Conservation (phyloP, 2,113 vertebrate genomes). For the Poicephalus gulielmi region DNA sequence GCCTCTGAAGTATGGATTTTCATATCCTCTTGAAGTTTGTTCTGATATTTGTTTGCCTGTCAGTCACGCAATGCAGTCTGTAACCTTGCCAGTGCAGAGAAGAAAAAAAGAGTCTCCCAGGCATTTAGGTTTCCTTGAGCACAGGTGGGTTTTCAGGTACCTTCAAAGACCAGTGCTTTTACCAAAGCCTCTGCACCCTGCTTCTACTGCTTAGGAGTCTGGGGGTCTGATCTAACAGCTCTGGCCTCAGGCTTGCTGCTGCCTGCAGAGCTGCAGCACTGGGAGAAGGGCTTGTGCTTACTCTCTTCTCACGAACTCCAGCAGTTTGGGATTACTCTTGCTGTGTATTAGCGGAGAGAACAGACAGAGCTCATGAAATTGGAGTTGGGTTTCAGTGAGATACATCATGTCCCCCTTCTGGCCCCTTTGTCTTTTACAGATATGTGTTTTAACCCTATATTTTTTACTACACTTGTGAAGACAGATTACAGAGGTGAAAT, state of each 20-base stretch:
- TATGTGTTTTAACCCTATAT: rapidly evolving
- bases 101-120: neutral
- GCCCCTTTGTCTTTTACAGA: neutral
- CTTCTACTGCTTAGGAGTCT: neutral
- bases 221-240: neutral
- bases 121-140: neutral
- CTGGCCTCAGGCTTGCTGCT: neutral
- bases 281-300: neutral
- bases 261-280: neutral
- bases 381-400: neutral
- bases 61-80: rapidly evolving
- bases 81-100: neutral
- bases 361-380: neutral
- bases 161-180: neutral
- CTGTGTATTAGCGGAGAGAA: neutral
- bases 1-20: neutral
- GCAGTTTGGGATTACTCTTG: neutral
- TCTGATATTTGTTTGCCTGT: neutral
- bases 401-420: neutral
- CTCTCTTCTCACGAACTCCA: rapidly evolving
- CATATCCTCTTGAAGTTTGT: neutral
- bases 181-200: neutral
- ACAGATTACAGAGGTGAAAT: neutral
- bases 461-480: neutral
- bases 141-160: neutral